Base-by-base conservation (phyloP, 1,140 invertebrate species). In the Brachionus sp. region DNA sequence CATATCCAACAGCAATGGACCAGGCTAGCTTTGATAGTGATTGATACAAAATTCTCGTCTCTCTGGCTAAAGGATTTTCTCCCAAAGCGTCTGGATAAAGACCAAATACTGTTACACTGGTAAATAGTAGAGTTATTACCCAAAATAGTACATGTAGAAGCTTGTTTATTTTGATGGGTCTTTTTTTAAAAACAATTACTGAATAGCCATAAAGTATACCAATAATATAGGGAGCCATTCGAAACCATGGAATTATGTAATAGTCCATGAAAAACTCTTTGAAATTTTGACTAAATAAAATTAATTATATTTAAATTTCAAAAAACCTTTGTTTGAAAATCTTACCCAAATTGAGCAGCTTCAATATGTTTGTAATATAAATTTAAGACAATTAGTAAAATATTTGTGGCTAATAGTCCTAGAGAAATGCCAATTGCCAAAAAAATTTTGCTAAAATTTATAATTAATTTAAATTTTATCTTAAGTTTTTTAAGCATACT, bases 201-300 rank as follows among this genome's bases (percentile, higher is more conserved):
- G 88, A 37, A 68, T 90, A 88, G n/a, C 89, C 91, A 4, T 90
- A 85, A 12, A 90, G 42, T 50, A 91, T 86, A 1, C 91, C 91
- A 64, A 91, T 85, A 50, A 91, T 86, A 84, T 90, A 91, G 9
- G 91, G 89, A 6, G 87, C 88, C 35, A 90, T 88, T 68, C 91
- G 86, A 84, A 88, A 89, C 86, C 91, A 91, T 4, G 91, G 91
- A 42, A 89, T 89, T 1, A 96, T 95, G 84, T 95, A 97, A 85
- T 97, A 94, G 84, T 95, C 94, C 7, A 86, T 84, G 85, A 86
- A 85, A 16, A 70, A 84, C 0, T 86, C 85, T 16, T 83, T 85
- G 53, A 83, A 85, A 83, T 64, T 44, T 37, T 57, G 46, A 35
- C 73, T 77, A 29, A 29, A 29, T 29, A 46, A 53, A 77, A 44